Conservation (phyloP, 2,113 vertebrate species). For the Carollia perspicillata region DNA sequence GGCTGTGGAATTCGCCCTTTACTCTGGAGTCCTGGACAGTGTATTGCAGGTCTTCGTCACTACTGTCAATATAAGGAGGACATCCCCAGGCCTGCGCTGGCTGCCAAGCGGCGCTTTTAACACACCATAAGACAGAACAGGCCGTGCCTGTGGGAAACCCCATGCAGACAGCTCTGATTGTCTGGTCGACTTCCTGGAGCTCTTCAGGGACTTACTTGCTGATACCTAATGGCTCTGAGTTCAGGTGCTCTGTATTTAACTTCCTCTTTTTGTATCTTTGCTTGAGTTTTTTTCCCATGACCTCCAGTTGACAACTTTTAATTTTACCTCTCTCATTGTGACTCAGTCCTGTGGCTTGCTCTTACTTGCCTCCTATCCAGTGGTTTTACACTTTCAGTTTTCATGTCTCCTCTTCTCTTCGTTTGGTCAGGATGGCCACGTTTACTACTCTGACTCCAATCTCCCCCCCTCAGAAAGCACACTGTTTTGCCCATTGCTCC, state of each 20-base stretch:
- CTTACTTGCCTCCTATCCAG: neutral
- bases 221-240: neutral
- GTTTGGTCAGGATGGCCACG: neutral
- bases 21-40: neutral
- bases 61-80: neutral
- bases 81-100: neutral
- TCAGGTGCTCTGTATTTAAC: neutral
- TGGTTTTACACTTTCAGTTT: neutral
- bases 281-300: neutral
- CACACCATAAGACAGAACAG: neutral
- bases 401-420: neutral
- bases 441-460: neutral
- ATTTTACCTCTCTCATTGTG: neutral
- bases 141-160: neutral
- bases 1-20: neutral
- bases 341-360: neutral
- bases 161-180: neutral
- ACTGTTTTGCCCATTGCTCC: neutral
- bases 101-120: neutral
- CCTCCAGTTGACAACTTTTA: neutral
- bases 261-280: neutral
- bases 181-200: neutral
- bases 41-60: neutral
- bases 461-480: neutral
- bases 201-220: neutral